Evolutionary conservation across 1,140 invertebrate species (phyloP).

Genomic region (Drosophila bipectinata): DNA sequence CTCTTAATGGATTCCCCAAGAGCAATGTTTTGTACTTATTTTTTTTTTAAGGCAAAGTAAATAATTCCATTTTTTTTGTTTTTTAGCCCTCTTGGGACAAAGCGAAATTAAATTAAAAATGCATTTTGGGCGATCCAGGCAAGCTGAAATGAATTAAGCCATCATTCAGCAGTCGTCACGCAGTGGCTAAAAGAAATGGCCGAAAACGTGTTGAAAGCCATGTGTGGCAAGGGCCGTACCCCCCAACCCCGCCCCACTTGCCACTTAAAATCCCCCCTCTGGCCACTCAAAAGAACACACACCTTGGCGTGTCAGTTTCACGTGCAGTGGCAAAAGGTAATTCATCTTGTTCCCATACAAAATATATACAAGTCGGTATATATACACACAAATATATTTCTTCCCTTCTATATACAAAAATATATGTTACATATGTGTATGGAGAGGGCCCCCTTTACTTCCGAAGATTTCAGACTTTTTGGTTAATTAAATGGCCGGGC

Average conservation of each 20-base stretch:
- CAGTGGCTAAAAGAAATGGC: conserved; percentile 61
- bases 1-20: conserved; percentile 70
- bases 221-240: conserved; percentile 51
- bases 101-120: conserved; percentile 79
- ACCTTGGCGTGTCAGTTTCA: conserved; percentile 76
- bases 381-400: neutral
- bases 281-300: neutral
- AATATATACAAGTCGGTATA: neutral
- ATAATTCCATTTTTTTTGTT: conserved; percentile 47
- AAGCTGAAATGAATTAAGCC: conserved; percentile 70
- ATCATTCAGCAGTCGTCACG: conserved; percentile 69
- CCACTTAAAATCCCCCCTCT: neutral
- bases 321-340: conserved; percentile 81
- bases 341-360: conserved; percentile 69
- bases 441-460: neutral
- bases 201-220: conserved; percentile 80
- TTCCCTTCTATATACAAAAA: neutral
- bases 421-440: neutral
- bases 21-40: conserved; percentile 35
- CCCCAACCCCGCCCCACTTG: neutral
- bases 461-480: conserved; percentile 17
- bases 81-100: neutral
- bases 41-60: conserved; percentile 23
- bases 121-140: conserved; percentile 60
- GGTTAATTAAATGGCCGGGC: conserved; percentile 61